A percentile compares a stretch with the other conserved stretches of the same genome.
These are phyloP conservation scores for Chiloscyllium punctatum DNA, from an alignment of 2,797 vertebrate genomes.

Conservation along the genomic window DNA sequence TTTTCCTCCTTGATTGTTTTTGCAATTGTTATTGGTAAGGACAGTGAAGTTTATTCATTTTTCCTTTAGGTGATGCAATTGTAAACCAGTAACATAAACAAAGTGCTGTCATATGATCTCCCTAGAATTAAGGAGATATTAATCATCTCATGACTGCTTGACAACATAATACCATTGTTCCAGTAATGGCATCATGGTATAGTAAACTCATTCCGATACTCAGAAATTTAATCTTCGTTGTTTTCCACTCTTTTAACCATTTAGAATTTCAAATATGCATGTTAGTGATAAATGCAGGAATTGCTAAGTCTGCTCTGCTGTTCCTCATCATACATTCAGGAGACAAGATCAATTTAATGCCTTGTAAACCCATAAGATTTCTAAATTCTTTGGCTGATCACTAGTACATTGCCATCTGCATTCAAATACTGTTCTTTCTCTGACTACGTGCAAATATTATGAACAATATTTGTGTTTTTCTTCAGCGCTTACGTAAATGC, in stretches of 20 bases:
- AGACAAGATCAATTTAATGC: slow-evolving; percentile 27
- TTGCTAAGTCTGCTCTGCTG: background rate
- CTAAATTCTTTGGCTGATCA: background rate
- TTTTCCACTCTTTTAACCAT: background rate
- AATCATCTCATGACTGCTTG: background rate
- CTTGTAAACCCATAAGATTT: background rate
- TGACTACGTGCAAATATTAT: slow-evolving; percentile 9
- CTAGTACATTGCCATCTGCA: background rate
- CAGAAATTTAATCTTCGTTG: background rate
- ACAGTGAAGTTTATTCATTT: background rate
- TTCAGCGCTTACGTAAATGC: background rate
- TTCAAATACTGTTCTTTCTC: slow-evolving; percentile 8
- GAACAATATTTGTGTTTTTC: background rate
- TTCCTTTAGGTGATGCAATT: slow-evolving; percentile 11
- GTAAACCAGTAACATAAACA: slow-evolving; percentile 6
- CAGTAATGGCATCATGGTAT: background rate
- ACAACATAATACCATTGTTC: background rate
- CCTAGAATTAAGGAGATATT: slow-evolving; percentile 19
- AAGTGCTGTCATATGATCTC: background rate
- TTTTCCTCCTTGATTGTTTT: background rate
- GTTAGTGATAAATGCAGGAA: background rate
- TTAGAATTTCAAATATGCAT: slow-evolving; percentile 1
- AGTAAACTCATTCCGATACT: background rate
- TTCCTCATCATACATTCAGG: background rate
- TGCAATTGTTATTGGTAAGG: background rate